phyloP scores from a whole-genome alignment of 2,888 invertebrate species.

The Melanotus villosus region DNA sequence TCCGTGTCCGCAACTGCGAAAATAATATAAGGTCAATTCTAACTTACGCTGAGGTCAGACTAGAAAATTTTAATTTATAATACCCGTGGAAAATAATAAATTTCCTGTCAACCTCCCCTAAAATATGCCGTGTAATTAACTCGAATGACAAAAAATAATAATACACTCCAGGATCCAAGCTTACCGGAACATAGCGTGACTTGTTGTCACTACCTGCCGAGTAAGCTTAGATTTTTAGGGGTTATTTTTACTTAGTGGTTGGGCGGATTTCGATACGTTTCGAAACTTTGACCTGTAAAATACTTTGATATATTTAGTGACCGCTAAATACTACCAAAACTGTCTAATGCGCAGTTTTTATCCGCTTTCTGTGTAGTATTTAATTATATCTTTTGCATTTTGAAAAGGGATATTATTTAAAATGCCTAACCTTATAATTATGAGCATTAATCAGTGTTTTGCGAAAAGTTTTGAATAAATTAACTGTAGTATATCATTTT shows the following conservation, averaged over 20 bases:
- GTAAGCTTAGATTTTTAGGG: slow-evolving; percentile 23
- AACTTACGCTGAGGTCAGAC: slow-evolving; percentile 10
- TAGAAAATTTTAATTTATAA: slow-evolving; percentile 42
- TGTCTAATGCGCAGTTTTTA: no score
- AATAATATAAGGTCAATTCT: slow-evolving; percentile 16
- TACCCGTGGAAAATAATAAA: slow-evolving; percentile 30
- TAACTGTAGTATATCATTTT: no score
- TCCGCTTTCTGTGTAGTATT: no score
- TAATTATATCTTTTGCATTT: no score
- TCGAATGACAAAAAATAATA: slow-evolving; percentile 50
- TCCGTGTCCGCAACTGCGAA: neutral
- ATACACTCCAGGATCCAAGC: slow-evolving; percentile 35
- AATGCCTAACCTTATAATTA: no score
- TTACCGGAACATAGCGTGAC: slow-evolving; percentile 51
- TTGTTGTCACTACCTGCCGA: slow-evolving; percentile 26
- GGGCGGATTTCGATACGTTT: slow-evolving; percentile 6
- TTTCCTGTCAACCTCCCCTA: slow-evolving; percentile 37
- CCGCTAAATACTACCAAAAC: no score
- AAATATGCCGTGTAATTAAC: slow-evolving; percentile 49
- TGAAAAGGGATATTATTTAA: no score
- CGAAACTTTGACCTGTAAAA: neutral
- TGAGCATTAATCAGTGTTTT: no score
- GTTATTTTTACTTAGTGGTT: slow-evolving; percentile 6
- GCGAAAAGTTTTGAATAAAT: no score
- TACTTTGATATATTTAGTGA: neutral